Conservation (phyloP, 1,140 invertebrate genomes). For the Eriosoma lanigerum region DNA sequence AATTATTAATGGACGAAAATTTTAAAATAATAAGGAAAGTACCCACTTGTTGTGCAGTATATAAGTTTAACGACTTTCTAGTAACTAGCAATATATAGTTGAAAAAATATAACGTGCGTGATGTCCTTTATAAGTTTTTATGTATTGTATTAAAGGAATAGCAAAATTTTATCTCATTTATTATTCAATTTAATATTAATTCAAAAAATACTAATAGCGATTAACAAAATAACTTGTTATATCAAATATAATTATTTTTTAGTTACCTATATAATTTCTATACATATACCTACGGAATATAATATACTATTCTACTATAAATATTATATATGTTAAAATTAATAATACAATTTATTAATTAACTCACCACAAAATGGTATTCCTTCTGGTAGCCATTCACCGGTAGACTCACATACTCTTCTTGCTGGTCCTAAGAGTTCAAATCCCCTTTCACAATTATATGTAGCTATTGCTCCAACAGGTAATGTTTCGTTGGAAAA, state of each 20-base stretch:
- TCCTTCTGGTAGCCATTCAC: conserved; percentile 84
- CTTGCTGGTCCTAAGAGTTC: conserved; percentile 83
- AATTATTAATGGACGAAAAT: conserved; percentile 14
- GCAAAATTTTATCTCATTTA: background rate
- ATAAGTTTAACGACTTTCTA: conserved; percentile 39
- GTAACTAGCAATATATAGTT: background rate
- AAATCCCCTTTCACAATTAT: conserved; percentile 86
- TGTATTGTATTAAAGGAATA: too few relatives aligned
- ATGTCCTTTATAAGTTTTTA: background rate
- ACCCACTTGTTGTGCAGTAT: background rate
- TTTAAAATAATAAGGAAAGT: conserved; percentile 37
- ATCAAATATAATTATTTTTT: background rate
- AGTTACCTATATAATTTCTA: background rate
- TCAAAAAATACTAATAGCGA: background rate
- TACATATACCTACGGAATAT: background rate
- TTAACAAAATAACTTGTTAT: background rate
- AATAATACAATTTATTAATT: background rate
- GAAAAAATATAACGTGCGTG: background rate
- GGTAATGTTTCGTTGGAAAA: conserved; percentile 72
- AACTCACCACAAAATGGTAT: conserved; percentile 93
- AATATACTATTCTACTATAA: too few relatives aligned
- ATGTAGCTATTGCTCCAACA: conserved; percentile 76
- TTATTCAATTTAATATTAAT: conserved; percentile 11
- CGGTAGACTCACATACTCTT: conserved; percentile 73
- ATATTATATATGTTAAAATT: conserved; percentile 10